These are phyloP conservation scores for Volucella bombylans DNA, from an alignment of 2,888 invertebrate genomes.

Conservation along the genomic window DNA sequence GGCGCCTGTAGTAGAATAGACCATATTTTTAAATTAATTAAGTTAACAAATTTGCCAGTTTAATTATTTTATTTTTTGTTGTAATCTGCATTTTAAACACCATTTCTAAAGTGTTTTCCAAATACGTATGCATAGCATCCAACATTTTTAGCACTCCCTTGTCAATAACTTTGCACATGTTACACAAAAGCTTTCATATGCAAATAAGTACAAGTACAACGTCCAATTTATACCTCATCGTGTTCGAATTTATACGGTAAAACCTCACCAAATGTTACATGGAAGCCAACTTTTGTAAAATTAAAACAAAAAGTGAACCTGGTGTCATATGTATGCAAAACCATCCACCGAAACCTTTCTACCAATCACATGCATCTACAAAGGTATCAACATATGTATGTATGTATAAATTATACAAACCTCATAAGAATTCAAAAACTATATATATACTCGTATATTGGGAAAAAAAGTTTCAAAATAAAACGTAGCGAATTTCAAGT, in stretches of 20 bases:
- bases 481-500: conserved; percentile 20
- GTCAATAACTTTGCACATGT: conserved; percentile 29
- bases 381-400: conserved; percentile 32
- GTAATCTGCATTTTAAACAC: too few species aligned
- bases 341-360: background rate
- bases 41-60: too few species aligned
- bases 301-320: conserved; percentile 69
- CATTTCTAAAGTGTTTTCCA: too few species aligned
- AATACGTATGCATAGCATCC: too few species aligned
- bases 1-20: too few species aligned
- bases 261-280: conserved; percentile 62
- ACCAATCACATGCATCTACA: conserved; percentile 8
- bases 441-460: conserved; percentile 23
- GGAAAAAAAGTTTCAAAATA: conserved; percentile 15
- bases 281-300: conserved; percentile 59
- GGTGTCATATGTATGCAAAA: background rate
- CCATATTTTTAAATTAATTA: too few species aligned
- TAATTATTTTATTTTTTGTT: too few species aligned
- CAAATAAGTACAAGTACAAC: conserved; percentile 37
- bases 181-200: conserved; percentile 54
- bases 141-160: conserved; percentile 36
- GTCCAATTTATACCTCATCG: conserved; percentile 44
- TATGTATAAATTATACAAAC: conserved; percentile 29
- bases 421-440: conserved; percentile 66
- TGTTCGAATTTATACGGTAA: conserved; percentile 53